phyloP scores from a whole-genome alignment of 2,888 invertebrate genomes.

The Coelinius sp. region DNA sequence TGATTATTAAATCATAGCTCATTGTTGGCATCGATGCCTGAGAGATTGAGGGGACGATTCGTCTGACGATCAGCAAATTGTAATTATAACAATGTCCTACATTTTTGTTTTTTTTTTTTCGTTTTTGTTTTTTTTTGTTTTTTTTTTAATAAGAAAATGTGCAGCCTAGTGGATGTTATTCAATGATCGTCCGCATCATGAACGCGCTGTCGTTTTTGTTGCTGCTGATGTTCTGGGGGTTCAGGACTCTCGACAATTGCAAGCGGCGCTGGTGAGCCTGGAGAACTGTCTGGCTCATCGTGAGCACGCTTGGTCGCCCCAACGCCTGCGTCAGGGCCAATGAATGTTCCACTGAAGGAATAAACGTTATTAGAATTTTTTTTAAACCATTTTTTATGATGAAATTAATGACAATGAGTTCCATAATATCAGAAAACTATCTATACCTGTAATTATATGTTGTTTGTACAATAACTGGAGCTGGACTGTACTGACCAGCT shows the following conservation, averaged over 20 bases:
- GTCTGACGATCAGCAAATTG: conserved; percentile 53
- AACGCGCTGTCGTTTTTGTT: conserved; percentile 66
- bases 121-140: conserved; percentile 42
- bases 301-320: conserved; percentile 65
- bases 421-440: not conserved
- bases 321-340: conserved; percentile 67
- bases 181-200: conserved; percentile 68
- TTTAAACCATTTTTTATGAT: not conserved
- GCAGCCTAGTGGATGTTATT: conserved; percentile 52
- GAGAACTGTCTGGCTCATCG: conserved; percentile 68
- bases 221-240: conserved; percentile 60
- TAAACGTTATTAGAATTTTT: not conserved
- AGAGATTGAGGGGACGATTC: conserved; percentile 54
- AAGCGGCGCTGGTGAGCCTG: conserved; percentile 67
- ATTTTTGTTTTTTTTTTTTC: conserved; percentile 39
- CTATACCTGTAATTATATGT: conserved; percentile 74
- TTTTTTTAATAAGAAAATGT: conserved; percentile 49
- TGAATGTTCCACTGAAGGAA: conserved; percentile 64
- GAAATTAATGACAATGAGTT: not conserved
- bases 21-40: conserved; percentile 45
- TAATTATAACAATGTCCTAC: conserved; percentile 61
- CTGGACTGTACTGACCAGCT: conserved; percentile 74
- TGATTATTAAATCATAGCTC: conserved; percentile 31
- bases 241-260: conserved; percentile 70
- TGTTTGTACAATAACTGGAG: conserved; percentile 77